Evolutionary conservation across 2,113 vertebrate genomes (phyloP).

Genomic region (Ibidorhyncha struthersii): DNA sequence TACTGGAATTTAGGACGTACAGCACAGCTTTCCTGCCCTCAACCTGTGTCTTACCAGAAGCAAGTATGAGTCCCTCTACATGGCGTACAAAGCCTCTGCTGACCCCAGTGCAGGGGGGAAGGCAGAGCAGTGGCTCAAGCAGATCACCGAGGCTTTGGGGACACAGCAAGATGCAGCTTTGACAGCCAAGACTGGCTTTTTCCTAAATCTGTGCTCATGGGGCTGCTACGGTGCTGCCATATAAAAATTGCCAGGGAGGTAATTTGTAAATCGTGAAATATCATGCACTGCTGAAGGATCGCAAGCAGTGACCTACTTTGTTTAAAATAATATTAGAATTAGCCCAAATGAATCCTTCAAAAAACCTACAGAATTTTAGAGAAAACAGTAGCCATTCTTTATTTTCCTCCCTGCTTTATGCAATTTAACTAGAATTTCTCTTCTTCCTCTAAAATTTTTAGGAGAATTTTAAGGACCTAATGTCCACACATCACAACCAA

Average conservation of each 20-base stretch:
- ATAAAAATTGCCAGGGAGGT: not conserved
- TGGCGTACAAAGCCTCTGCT: not conserved
- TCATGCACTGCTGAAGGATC: not conserved
- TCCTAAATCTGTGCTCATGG: not conserved
- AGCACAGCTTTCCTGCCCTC: not conserved
- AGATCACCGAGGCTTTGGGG: not conserved
- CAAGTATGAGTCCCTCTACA: rapidly evolving
- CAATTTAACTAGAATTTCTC: not conserved
- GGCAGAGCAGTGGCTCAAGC: not conserved
- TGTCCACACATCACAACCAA: not conserved
- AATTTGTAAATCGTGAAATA: not conserved
- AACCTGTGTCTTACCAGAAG: not conserved
- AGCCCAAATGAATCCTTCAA: not conserved
- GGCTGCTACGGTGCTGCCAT: not conserved
- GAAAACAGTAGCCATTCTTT: not conserved
- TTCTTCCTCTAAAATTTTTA: not conserved
- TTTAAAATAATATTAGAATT: not conserved
- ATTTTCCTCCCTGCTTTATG: not conserved
- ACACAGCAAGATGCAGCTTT: not conserved
- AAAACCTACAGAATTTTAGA: not conserved
- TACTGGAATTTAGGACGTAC: not conserved
- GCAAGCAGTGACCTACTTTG: not conserved
- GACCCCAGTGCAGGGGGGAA: not conserved
- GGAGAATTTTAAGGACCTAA: not conserved
- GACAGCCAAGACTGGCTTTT: not conserved